Conservation (phyloP, 2,113 vertebrate genomes). For the Epinephelus lanceolatus region DNA sequence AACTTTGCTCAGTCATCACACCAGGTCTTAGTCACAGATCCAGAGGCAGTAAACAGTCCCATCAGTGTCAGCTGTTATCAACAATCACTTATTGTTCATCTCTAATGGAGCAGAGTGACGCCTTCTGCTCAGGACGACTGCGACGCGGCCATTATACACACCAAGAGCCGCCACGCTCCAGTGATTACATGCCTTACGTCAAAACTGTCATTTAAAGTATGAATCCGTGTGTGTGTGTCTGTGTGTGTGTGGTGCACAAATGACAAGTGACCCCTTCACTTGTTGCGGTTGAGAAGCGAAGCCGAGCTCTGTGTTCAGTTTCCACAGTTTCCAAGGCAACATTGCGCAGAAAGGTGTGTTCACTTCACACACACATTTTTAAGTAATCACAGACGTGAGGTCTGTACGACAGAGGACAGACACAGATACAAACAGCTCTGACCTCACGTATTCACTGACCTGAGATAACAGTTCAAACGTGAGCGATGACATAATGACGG, state of each 20-base stretch:
- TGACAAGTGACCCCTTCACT: slow-evolving; percentile 45
- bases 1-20: not conserved
- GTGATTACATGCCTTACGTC: not conserved
- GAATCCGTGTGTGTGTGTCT: slow-evolving; percentile 12
- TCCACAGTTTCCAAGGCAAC: slow-evolving; percentile 67
- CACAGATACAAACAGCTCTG: not conserved
- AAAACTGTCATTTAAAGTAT: not conserved
- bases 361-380: not conserved
- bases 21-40: slow-evolving; percentile 9
- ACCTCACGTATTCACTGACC: not conserved
- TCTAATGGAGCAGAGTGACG: slow-evolving; percentile 1
- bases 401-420: not conserved
- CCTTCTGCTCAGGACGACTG: not conserved
- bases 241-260: slow-evolving; percentile 3
- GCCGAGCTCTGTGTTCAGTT: not conserved
- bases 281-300: slow-evolving; percentile 11
- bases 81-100: not conserved
- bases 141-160: not conserved
- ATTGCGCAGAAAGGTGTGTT: slow-evolving; percentile 15
- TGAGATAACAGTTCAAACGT: not conserved
- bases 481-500: not conserved
- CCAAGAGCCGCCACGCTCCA: not conserved
- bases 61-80: slow-evolving; percentile 18
- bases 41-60: slow-evolving; percentile 18
- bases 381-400: not conserved